Base-by-base conservation (phyloP, 1,140 invertebrate species). In the Sesamia nonagrioides region DNA sequence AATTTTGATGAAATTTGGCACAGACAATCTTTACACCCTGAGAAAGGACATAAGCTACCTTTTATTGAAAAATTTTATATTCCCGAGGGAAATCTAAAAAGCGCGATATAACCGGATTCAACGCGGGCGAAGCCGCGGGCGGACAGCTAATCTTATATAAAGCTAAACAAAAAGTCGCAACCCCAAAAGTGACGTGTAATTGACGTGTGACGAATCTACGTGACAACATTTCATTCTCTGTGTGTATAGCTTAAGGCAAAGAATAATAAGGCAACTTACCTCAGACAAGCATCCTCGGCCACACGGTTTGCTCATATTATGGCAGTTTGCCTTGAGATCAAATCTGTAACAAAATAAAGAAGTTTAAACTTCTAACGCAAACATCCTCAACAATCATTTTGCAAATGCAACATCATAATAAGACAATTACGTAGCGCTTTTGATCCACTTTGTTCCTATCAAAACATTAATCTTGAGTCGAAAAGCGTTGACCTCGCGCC, bases 381-480 rank as follows among this genome's bases (percentile, higher is more conserved):
- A 77, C 74, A 66, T 77, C 61, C 54, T 35, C 45, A 77, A 61
- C 18, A 35, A 68, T 66, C 27, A 76, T 77, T 77, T 77, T 68
- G 74, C 74, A 68, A 77, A 68, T 52, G 48, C 61, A 77, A 77
- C 74, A 75, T 75, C 73, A 77, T 77, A 77, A 77, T 77, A 77
- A 77, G 74, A 77, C 74, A 77, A 77, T 77, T 77, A 77, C 74
- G 74, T 68, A 66, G 61, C 61, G 33, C 48, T 77, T 66, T 77
- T 63, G 74, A 68, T 77, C 74, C 74, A 77, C 74, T 77, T 68
- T 56, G 35, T 66, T 40, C 27, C 68, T 77, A 77, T 77, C 74
- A 61, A 66, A 42, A 42, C 74, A 68, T 68, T 21, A 77, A 77
- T 77, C 74, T 77, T 52, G 74, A 77, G 45, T 54, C 74, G 27